Percentiles rank a stretch among this genome's conserved stretches.
These are phyloP conservation scores for Dysmachus trigonus DNA, from an alignment of 2,888 invertebrate genomes.

Conservation along the genomic window DNA sequence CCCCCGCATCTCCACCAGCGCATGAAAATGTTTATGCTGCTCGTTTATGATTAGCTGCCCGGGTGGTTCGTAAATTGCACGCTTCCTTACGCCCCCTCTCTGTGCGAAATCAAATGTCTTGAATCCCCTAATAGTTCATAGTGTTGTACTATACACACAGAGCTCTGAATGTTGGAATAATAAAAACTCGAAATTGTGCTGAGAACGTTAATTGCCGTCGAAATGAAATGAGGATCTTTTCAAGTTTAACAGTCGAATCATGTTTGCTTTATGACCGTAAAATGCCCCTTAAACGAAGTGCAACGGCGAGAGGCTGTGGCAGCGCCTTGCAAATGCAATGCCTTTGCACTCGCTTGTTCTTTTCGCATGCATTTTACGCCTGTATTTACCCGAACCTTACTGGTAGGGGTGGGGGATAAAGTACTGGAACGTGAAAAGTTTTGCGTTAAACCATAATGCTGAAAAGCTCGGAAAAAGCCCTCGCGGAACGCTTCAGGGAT, in stretches of 20 bases:
- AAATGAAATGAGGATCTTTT: background rate
- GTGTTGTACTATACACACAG: background rate
- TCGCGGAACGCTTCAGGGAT: background rate
- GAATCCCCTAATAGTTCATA: background rate
- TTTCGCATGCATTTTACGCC: conserved; percentile 27
- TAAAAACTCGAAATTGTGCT: background rate
- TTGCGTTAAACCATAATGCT: background rate
- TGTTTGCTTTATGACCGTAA: conserved; percentile 34
- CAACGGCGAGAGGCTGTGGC: background rate
- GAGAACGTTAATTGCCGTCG: background rate
- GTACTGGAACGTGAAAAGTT: conserved; percentile 42
- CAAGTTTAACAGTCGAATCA: conserved; percentile 21
- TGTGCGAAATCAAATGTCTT: background rate
- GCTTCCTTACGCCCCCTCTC: too few relatives aligned
- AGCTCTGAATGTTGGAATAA: background rate
- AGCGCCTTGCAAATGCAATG: background rate
- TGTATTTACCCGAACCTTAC: conserved; percentile 14
- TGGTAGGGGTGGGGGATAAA: too few relatives aligned
- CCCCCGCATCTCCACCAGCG: background rate
- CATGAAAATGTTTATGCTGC: background rate
- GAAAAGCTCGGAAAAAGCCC: background rate
- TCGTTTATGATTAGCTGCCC: background rate
- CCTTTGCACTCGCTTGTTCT: background rate
- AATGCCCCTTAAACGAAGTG: conserved; percentile 6
- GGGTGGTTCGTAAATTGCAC: background rate